Evolutionary conservation across 2,888 invertebrate species (phyloP), one percentile per base, ranked within the genome.

Genomic region (Acanthosoma haemorrhoidale): DNA sequence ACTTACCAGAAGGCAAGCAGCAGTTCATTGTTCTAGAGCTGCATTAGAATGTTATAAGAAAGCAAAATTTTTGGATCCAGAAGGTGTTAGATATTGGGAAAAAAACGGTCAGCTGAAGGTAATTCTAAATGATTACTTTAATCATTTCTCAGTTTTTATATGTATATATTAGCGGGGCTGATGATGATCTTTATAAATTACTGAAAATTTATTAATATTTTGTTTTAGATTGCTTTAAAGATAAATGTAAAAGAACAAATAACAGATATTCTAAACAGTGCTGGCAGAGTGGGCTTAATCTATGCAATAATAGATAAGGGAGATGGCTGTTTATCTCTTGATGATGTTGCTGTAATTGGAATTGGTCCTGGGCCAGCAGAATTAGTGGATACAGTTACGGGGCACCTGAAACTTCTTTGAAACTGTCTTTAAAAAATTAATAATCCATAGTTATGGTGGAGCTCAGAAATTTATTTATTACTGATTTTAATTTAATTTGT

Each of bases 311-410:
- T 97, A 72, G n/a, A n/a, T n/a, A 83, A 87, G 74, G 96, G 96
- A 82, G 96, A 96, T 4, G 96, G 96, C 2, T 87, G 92, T 75
- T 97, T 96, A 5, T 95, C 96, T 82, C 90, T 96, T 1, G 96
- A 96, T 74, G 90, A 93, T 8, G 86, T 87, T 77, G 97, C 96
- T 70, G 96, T 96, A 1, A 82, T 96, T 70, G 96, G 93, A 1
- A 85, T 97, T 68, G 97, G 97, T n/a, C 97, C 96, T 60, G 96
- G 91, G 3, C 88, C 90, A 39, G 87, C 86, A 75, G 83, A 85
- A 75, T 78, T 88, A 60, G 84, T 96, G 75, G 90, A 95, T 79
- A 81, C 86, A 83, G 86, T 96, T 39, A 93, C 95, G 16, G 92
- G 94, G 61, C 91, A 94, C 80, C 84, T 96, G 73, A 94, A 93